Percentiles rank a stretch among this genome's conserved stretches.
Evolutionary conservation across 2,113 vertebrate genomes (phyloP).

Genomic region (Himantopus leucocephalus): DNA sequence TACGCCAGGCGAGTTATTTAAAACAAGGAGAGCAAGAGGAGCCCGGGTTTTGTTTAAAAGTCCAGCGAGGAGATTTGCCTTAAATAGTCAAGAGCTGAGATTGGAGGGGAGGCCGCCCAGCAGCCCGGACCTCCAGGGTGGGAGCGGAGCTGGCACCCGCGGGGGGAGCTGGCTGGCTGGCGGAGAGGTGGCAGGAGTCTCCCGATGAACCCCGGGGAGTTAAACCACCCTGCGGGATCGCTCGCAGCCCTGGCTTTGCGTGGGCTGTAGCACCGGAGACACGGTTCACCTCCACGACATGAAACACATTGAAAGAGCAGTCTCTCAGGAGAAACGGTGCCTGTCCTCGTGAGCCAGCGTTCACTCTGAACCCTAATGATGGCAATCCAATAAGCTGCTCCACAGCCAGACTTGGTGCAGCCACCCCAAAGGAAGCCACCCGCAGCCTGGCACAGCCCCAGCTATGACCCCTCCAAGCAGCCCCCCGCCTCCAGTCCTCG

Average conservation of each 20-base stretch:
- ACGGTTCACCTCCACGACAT: rapidly evolving
- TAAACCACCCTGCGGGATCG: rapidly evolving
- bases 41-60: conserved; percentile 70
- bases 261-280: rapidly evolving
- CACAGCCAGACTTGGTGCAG: rapidly evolving
- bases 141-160: background rate
- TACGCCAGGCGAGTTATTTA: conserved; percentile 70
- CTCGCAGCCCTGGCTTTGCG: rapidly evolving
- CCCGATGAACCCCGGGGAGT: rapidly evolving
- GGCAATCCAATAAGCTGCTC: background rate
- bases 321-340: rapidly evolving
- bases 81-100: conserved; percentile 74
- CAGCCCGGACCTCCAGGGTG: background rate
- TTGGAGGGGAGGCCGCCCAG: conserved; percentile 19
- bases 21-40: conserved; percentile 57
- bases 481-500: background rate
- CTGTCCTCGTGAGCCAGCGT: rapidly evolving
- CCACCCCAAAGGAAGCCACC: background rate
- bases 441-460: background rate
- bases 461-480: background rate
- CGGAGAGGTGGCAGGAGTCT: background rate
- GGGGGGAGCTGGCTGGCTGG: background rate
- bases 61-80: conserved; percentile 69
- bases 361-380: background rate
- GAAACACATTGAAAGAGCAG: rapidly evolving